These are phyloP conservation scores for rat (Rattus norvegicus) DNA, from an alignment of 2,113 vertebrate species.

Conservation along the genomic window DNA sequence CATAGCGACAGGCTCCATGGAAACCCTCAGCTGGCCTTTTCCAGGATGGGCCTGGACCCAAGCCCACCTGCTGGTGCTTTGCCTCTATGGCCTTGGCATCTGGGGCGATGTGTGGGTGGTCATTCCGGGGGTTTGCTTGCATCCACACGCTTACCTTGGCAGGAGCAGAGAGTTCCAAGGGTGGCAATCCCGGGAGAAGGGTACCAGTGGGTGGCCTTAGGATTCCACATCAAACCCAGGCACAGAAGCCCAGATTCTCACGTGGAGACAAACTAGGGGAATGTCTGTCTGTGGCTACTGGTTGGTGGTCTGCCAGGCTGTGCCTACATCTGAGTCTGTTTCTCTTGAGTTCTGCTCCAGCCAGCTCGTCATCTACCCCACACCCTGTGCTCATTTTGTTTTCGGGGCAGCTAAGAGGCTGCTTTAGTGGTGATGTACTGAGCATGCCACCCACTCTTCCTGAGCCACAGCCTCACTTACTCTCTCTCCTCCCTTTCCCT, in stretches of 20 bases:
- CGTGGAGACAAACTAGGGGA: not conserved
- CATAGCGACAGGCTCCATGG: slow-evolving; percentile 74
- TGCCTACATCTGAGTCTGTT: not conserved
- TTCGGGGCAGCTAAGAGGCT: not conserved
- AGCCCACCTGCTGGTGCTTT: slow-evolving; percentile 74
- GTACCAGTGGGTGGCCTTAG: not conserved
- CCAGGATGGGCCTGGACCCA: slow-evolving; percentile 76
- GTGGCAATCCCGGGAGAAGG: not conserved
- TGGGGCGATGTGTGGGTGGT: slow-evolving; percentile 19
- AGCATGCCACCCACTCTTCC: not conserved
- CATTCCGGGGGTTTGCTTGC: not conserved
- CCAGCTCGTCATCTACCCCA: fast-evolving
- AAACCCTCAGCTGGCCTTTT: slow-evolving; percentile 72
- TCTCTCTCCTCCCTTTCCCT: not conserved
- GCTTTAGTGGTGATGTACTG: not conserved
- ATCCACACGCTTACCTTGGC: not conserved
- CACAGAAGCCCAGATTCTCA: not conserved
- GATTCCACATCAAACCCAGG: not conserved
- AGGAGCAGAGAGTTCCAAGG: not conserved
- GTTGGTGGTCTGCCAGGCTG: not conserved
- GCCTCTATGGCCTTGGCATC: slow-evolving; percentile 38
- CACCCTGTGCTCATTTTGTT: too few relatives aligned
- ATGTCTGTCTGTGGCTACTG: not conserved
- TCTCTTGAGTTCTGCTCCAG: not conserved
- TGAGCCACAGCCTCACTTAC: not conserved